Evolutionary conservation across 1,140 invertebrate genomes (phyloP).

Genomic region (Lepidurus arcticus): DNA sequence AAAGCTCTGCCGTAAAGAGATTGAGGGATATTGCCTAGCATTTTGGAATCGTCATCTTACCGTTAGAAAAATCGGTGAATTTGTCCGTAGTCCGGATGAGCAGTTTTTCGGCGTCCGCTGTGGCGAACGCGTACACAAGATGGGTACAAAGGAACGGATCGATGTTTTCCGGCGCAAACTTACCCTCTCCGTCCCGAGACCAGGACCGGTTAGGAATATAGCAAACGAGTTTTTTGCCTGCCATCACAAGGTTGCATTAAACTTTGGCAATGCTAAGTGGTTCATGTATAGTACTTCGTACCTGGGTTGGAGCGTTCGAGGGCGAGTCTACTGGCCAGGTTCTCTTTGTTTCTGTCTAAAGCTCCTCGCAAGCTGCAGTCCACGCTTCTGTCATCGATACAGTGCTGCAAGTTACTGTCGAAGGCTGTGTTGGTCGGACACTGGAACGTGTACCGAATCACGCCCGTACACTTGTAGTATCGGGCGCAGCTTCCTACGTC

Average conservation of each 20-base stretch:
- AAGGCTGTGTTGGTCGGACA: conserved; percentile 55
- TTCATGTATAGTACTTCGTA: background rate
- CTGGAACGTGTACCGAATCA: conserved; percentile 44
- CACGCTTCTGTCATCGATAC: conserved; percentile 42
- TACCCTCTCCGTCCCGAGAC: conserved; percentile 71
- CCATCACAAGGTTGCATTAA: background rate
- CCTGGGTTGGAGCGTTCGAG: background rate
- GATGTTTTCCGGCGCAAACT: conserved; percentile 77
- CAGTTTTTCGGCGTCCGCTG: conserved; percentile 67
- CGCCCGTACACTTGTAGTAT: conserved; percentile 60
- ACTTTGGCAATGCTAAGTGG: background rate
- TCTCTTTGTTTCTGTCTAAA: background rate
- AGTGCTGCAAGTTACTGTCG: conserved; percentile 49
- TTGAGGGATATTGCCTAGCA: background rate
- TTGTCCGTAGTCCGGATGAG: conserved; percentile 71
- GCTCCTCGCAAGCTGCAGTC: conserved; percentile 30
- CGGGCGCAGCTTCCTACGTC: conserved; percentile 60
- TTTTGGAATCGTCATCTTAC: conserved; percentile 50
- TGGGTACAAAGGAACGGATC: conserved; percentile 76
- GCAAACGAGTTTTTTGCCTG: conserved; percentile 60
- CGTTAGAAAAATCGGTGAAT: conserved; percentile 77
- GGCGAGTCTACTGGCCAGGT: background rate
- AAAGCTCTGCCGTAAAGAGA: conserved; percentile 51
- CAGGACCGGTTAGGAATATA: conserved; percentile 85
- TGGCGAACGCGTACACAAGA: conserved; percentile 84